Percentiles rank a stretch among this genome's conserved stretches.
phyloP scores from a whole-genome alignment of 2,888 invertebrate genomes.

The Lathronympha strigana region DNA sequence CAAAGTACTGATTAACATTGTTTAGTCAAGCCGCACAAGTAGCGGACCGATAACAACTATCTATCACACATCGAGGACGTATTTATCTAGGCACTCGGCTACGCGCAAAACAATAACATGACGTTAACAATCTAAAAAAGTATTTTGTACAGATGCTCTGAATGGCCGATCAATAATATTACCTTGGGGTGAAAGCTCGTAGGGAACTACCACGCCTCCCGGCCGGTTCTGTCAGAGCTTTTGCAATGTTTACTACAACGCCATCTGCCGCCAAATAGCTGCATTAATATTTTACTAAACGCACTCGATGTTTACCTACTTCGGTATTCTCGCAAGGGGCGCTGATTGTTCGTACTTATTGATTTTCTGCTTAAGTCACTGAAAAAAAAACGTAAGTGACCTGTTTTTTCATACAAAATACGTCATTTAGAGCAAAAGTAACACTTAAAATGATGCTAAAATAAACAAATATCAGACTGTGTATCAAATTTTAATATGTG shows the following conservation, averaged over 20 bases:
- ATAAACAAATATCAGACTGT: slow-evolving; percentile 10
- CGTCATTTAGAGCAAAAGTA: background rate
- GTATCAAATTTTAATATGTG: slow-evolving; percentile 33
- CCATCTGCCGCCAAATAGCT: slow-evolving; percentile 60
- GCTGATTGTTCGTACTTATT: slow-evolving; percentile 22
- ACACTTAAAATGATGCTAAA: background rate
- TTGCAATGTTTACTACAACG: slow-evolving; percentile 50
- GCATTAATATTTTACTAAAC: slow-evolving; percentile 42
- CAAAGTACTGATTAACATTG: slow-evolving; percentile 69
- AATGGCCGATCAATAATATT: slow-evolving; percentile 71
- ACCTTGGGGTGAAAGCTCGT: slow-evolving; percentile 71
- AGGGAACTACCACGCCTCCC: slow-evolving; percentile 66
- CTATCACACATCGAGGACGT: slow-evolving; percentile 57
- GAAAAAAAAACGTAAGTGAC: slow-evolving; percentile 11
- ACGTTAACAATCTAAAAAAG: slow-evolving; percentile 56
- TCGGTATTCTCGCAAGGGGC: slow-evolving; percentile 5
- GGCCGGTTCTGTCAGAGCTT: slow-evolving; percentile 59
- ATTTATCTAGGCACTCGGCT: slow-evolving; percentile 49
- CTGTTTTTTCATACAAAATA: background rate
- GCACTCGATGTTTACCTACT: slow-evolving; percentile 39
- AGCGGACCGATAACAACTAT: slow-evolving; percentile 54
- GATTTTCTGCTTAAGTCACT: background rate
- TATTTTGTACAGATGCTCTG: slow-evolving; percentile 60
- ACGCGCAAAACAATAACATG: slow-evolving; percentile 54
- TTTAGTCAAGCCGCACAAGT: slow-evolving; percentile 58